A percentile compares a stretch with the other conserved stretches of the same genome.
Conservation (phyloP, 2,113 vertebrate species). For the Burhinus oedicnemus region DNA sequence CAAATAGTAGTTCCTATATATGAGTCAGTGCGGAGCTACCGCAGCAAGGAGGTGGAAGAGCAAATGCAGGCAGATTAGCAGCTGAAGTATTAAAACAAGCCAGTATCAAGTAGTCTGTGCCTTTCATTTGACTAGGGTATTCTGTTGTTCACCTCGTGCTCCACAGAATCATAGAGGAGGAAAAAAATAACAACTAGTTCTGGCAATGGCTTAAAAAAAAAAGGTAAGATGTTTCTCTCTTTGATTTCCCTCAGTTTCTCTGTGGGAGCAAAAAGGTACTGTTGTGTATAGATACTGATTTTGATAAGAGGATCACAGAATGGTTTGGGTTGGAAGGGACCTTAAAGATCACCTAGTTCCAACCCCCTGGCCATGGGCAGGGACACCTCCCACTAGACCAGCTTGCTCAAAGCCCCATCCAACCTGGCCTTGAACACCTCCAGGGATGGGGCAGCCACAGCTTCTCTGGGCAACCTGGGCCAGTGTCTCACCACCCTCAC, state of each 20-base stretch:
- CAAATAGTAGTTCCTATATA: accelerated
- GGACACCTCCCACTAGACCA: no score
- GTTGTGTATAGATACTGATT: background rate
- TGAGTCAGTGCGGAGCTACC: background rate
- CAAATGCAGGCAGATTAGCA: background rate
- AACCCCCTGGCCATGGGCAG: no score
- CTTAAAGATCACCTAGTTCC: no score
- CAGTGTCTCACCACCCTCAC: no score
- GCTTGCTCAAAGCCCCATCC: no score
- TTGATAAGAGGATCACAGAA: background rate
- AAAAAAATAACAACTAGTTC: background rate
- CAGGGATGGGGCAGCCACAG: no score
- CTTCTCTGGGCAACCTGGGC: no score
- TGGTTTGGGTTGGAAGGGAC: no score
- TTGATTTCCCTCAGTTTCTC: background rate
- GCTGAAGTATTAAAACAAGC: background rate
- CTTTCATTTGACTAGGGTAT: background rate
- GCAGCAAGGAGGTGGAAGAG: background rate
- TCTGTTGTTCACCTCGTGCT: background rate
- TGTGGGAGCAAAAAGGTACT: background rate
- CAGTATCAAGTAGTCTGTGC: background rate
- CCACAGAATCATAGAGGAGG: background rate
- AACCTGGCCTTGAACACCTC: no score
- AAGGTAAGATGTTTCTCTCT: accelerated
- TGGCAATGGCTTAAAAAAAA: background rate